A percentile compares a stretch with the other conserved stretches of the same genome.
Conservation (phyloP, 2,888 invertebrate genomes). For the Lithophane semibrunnea region DNA sequence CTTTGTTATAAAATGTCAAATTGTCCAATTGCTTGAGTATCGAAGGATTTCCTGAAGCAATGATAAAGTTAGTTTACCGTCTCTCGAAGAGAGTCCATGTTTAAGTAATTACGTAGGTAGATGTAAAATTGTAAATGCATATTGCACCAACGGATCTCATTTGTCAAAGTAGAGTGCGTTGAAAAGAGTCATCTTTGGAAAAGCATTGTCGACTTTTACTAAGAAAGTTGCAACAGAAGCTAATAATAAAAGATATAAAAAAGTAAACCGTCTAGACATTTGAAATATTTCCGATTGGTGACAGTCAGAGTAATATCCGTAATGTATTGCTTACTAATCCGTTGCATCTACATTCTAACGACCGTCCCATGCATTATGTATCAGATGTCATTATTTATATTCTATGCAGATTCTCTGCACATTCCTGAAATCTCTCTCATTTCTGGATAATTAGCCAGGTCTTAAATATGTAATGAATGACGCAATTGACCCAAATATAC, state of each 20-base stretch:
- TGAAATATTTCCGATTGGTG: constrained; percentile 16
- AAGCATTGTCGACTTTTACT: not conserved
- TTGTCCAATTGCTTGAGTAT: not conserved
- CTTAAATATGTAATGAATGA: constrained; percentile 33
- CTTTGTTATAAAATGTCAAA: not conserved
- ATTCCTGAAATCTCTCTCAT: constrained; percentile 35
- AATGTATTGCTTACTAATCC: constrained; percentile 21
- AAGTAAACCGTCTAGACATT: constrained; percentile 33
- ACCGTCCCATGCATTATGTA: constrained; percentile 40
- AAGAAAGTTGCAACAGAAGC: constrained; percentile 11
- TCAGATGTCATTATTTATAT: constrained; percentile 25
- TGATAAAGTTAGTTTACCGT: not conserved
- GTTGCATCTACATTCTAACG: constrained; percentile 13
- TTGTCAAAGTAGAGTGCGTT: not conserved
- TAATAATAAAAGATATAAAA: constrained; percentile 20
- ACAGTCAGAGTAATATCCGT: constrained; percentile 12
- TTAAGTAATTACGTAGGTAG: not conserved
- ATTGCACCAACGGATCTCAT: not conserved
- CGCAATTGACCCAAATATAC: constrained; percentile 32
- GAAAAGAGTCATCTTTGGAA: not conserved
- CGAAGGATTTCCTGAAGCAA: not conserved
- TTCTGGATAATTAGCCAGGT: constrained; percentile 33
- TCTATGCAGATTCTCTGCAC: constrained; percentile 17
- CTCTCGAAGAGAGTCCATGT: not conserved
- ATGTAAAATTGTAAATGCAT: not conserved